These are phyloP conservation scores for Taeniopygia guttata DNA, from an alignment of 2,797 vertebrate genomes.

Conservation along the genomic window DNA sequence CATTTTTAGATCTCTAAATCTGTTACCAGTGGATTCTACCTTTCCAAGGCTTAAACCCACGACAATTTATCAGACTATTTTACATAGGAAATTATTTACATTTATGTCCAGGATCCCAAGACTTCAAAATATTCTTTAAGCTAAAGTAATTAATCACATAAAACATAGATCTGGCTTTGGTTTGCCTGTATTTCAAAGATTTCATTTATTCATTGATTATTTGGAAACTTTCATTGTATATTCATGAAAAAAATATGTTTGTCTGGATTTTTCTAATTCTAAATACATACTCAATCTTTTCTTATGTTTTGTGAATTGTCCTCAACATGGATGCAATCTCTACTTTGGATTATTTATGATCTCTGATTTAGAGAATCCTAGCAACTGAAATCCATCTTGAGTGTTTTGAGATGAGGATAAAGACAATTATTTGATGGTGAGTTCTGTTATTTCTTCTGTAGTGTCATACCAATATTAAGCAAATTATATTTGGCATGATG, in stretches of 20 bases:
- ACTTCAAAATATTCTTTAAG: not conserved
- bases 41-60: not conserved
- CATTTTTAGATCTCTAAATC: not conserved
- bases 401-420: not conserved
- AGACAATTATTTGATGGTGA: not conserved
- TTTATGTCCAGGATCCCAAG: not conserved
- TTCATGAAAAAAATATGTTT: not conserved
- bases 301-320: not conserved
- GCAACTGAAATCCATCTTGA: not conserved
- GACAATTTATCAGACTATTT: not conserved
- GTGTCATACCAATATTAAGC: not conserved
- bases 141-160: not conserved
- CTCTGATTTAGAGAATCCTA: not conserved
- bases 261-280: not conserved
- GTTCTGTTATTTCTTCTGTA: not conserved
- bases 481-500: not conserved
- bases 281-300: not conserved
- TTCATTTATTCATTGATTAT: not conserved
- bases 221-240: not conserved
- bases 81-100: not conserved
- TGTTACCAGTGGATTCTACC: not conserved
- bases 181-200: not conserved
- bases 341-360: not conserved
- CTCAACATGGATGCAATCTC: not conserved
- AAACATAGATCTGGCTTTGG: not conserved